A percentile compares a stretch with the other conserved stretches of the same genome.
phyloP scores from a whole-genome alignment of 2,888 invertebrate genomes.

The Camptogramma bilineatum region DNA sequence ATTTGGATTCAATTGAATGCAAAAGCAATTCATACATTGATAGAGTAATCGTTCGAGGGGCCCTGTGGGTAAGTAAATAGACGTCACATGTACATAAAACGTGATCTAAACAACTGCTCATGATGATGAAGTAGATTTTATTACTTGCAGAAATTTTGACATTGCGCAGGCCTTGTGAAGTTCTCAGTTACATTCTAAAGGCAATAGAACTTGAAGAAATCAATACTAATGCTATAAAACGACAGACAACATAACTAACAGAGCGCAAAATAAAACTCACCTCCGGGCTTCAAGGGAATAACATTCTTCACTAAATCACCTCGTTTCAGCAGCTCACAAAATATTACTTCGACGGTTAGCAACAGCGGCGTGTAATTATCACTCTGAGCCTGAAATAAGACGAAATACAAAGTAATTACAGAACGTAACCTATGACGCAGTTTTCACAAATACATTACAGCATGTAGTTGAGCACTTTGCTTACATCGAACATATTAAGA shows the following conservation, averaged over 20 bases:
- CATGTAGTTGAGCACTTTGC: slow-evolving; percentile 34
- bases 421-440: slow-evolving; percentile 67
- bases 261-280: slow-evolving; percentile 59
- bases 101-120: slow-evolving; percentile 35
- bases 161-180: background rate
- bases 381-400: slow-evolving; percentile 72
- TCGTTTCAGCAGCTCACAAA: slow-evolving; percentile 88
- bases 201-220: slow-evolving; percentile 47
- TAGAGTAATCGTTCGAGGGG: background rate
- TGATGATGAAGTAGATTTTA: background rate
- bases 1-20: background rate
- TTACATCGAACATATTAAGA: slow-evolving; percentile 88
- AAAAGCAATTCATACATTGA: background rate
- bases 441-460: slow-evolving; percentile 38
- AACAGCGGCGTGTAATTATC: slow-evolving; percentile 85
- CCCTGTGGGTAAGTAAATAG: slow-evolving; percentile 42
- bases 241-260: slow-evolving; percentile 41
- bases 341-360: slow-evolving; percentile 89
- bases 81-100: slow-evolving; percentile 61
- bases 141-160: background rate
- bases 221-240: slow-evolving; percentile 56
- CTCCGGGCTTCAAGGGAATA: slow-evolving; percentile 84
- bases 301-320: slow-evolving; percentile 87
- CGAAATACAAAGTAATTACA: slow-evolving; percentile 50
- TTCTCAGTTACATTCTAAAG: background rate